These are phyloP conservation scores for Drosophila willistoni DNA, from an alignment of 1,140 invertebrate genomes.

Conservation along the genomic window DNA sequence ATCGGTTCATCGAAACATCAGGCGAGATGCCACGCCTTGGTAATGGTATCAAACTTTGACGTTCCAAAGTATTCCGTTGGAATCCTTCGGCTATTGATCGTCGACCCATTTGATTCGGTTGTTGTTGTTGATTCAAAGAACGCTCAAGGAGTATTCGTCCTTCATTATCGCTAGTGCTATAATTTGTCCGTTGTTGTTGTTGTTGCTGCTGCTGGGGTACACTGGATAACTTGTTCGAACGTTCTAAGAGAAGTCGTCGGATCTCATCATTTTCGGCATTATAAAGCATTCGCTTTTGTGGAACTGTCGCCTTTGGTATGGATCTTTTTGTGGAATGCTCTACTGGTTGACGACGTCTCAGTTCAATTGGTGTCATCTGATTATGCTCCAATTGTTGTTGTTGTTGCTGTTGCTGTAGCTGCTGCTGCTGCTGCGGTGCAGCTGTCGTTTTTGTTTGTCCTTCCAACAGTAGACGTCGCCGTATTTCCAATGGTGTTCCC, in stretches of 20 bases:
- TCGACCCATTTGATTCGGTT: background rate
- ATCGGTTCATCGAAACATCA: conserved; percentile 31
- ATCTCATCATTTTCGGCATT: conserved; percentile 2
- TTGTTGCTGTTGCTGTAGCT: background rate
- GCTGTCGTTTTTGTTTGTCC: conserved; percentile 33
- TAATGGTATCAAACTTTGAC: conserved; percentile 72
- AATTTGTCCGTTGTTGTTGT: background rate
- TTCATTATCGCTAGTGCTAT: conserved; percentile 1
- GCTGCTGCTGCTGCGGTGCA: background rate
- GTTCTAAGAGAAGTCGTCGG: background rate
- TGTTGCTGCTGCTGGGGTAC: background rate
- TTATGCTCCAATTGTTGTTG: background rate
- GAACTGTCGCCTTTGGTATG: background rate
- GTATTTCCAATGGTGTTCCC: conserved; percentile 42
- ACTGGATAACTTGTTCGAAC: background rate
- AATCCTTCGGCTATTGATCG: conserved; percentile 8
- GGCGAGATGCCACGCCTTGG: conserved; percentile 58
- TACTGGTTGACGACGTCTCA: background rate
- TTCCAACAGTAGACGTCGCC: conserved; percentile 70
- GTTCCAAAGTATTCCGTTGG: conserved; percentile 43
- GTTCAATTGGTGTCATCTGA: background rate
- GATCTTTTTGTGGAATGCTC: conserved; percentile 1
- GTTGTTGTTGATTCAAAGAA: conserved; percentile 20
- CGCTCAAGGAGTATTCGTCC: background rate
- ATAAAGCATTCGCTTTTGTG: background rate